A percentile compares a stretch with the other conserved stretches of the same genome.
Conservation (phyloP, 2,888 invertebrate genomes). For the Spilarctia lutea region DNA sequence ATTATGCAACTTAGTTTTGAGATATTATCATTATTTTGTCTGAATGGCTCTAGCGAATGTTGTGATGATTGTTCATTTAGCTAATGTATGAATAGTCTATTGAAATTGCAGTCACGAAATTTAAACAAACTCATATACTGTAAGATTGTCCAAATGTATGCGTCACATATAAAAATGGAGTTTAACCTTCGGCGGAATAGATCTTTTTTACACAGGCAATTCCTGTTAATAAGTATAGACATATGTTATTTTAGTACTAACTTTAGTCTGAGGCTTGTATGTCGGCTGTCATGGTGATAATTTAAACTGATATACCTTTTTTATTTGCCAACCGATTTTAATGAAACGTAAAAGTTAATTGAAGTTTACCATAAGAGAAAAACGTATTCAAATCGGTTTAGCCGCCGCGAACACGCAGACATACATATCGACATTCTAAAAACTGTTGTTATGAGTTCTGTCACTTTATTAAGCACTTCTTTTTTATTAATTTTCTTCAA, state of each 20-base stretch:
- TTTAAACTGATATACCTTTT: too few species aligned
- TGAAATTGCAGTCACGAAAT: conserved; percentile 10
- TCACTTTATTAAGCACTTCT: too few species aligned
- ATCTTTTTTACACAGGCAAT: neutral
- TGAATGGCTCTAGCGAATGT: conserved; percentile 7
- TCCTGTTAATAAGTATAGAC: neutral
- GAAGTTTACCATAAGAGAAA: too few species aligned
- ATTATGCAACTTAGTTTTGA: conserved; percentile 46
- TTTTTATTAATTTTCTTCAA: too few species aligned
- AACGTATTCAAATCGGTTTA: too few species aligned
- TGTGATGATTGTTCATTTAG: conserved; percentile 4
- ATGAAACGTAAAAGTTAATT: too few species aligned
- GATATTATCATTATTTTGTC: conserved; percentile 18
- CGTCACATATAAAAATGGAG: neutral
- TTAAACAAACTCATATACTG: neutral
- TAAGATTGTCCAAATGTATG: neutral
- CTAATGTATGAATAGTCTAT: conserved; percentile 5
- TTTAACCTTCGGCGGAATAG: neutral
- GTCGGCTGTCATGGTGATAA: too few species aligned
- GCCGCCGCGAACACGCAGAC: too few species aligned
- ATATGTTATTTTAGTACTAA: neutral
- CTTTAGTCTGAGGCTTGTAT: too few species aligned
- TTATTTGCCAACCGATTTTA: too few species aligned
- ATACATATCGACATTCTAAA: too few species aligned
- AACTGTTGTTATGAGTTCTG: too few species aligned